Evolutionary conservation across 2,113 vertebrate genomes (phyloP), one percentile per base, ranked within the genome.

Genomic region (Phycodurus eques): DNA sequence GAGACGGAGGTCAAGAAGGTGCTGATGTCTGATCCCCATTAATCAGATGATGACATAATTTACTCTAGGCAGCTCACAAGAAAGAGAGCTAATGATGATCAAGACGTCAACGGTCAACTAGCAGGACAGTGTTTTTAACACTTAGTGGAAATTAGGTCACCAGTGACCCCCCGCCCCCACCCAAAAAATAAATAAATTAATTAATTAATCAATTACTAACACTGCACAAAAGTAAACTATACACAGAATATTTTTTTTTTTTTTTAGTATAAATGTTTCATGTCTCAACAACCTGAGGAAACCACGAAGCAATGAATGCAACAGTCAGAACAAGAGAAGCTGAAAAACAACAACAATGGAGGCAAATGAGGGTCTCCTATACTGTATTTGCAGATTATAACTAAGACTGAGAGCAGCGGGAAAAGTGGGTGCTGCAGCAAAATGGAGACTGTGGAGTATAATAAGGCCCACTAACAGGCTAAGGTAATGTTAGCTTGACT

Each of bases 11-110:
- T 74, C 43, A 42, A 22, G 4, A 56, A 62, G 53, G 47, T 54
- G 68, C 69, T 68, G 72, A 69, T 60, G 60, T 54, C 35, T 66
- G 54, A 80, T 72, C 71, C 49, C 27, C 70, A 42, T 35, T 79
- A 65, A 85, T 83, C 78, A 85, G 75, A 13, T 69, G 64, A 68
- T 56, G 8, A 49, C 15, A 63, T 74, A 57, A 12, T 65, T 63
- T 56, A 8, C 51, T 47, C 62, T 43, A 57, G 68, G 64, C 47
- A 46, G 70, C 47, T 73, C 59, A 51, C 31, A 57, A 2, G n/a
- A 27, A 63, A 56, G 33, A 60, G 20, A 67, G 31, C 47, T 68
- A 63, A 75, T 49, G 57, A 20, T 5, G 69, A 56, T 19, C 5
- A 35, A 57, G 54, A 27, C 22, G 54, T 57, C 54, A 11, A 27